These are phyloP conservation scores for Pseudopodoces humilis DNA, from an alignment of 2,113 vertebrate genomes.

Conservation along the genomic window DNA sequence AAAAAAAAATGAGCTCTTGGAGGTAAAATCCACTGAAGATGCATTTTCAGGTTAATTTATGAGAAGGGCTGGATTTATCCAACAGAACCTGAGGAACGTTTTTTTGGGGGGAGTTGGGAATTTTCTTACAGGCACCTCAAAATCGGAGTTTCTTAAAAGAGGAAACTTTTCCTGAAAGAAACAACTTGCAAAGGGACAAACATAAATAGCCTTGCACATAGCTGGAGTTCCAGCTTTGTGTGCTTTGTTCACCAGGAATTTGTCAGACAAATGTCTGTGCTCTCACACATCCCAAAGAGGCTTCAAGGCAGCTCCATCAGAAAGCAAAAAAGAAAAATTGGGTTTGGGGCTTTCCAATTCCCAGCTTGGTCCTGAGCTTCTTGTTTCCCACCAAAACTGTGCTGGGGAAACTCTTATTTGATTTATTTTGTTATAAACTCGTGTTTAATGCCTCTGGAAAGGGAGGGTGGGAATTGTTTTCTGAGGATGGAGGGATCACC, in stretches of 20 bases:
- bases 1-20: neutral
- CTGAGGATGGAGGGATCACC: neutral
- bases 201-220: slow-evolving; percentile 20
- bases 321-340: neutral
- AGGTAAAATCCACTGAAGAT: neutral
- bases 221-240: slow-evolving; percentile 32
- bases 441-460: fast-evolving
- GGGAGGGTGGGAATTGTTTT: fast-evolving
- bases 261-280: slow-evolving; percentile 13
- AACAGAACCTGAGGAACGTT: neutral
- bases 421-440: neutral
- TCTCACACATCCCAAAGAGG: neutral
- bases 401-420: neutral
- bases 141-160: neutral
- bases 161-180: neutral
- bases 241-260: slow-evolving; percentile 42
- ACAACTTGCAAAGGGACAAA: neutral
- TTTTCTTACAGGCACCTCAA: neutral
- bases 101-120: neutral
- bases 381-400: fast-evolving
- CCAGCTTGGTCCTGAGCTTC: neutral
- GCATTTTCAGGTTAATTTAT: neutral
- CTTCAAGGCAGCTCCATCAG: neutral
- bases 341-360: neutral
- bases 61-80: neutral